phyloP scores from a whole-genome alignment of 2,888 invertebrate genomes.

The Cacoxenus indagator region DNA sequence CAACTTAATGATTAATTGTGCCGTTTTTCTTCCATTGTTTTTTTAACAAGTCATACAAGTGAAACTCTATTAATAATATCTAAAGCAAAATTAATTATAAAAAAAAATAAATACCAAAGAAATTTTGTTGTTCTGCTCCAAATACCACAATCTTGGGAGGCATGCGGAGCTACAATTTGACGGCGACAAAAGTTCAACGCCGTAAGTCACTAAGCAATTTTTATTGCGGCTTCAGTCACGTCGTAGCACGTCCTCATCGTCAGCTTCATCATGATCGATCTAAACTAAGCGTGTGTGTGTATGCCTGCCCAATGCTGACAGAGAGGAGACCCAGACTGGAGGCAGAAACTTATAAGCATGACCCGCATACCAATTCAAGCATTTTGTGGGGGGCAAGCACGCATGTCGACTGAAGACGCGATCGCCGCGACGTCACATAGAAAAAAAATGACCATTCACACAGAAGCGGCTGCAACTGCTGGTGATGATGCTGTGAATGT shows the following conservation, averaged over 20 bases:
- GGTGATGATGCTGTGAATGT: conserved; percentile 18
- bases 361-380: conserved; percentile 50
- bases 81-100: not conserved
- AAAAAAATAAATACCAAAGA: not conserved
- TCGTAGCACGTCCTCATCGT: conserved; percentile 11
- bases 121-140: not conserved
- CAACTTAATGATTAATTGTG: too few relatives aligned
- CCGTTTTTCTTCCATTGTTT: not conserved
- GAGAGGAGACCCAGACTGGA: too few relatives aligned
- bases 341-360: conserved; percentile 49
- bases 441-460: not conserved
- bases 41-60: not conserved
- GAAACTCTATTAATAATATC: not conserved
- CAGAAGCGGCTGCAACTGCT: conserved; percentile 16
- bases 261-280: conserved; percentile 14
- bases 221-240: not conserved
- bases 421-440: not conserved
- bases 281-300: not conserved
- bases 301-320: not conserved
- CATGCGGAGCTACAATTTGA: conserved; percentile 6
- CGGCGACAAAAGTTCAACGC: too few relatives aligned
- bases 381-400: not conserved
- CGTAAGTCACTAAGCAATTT: not conserved
- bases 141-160: not conserved
- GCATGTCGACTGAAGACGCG: not conserved